Conservation (phyloP, 2,797 vertebrate genomes). For the Hylomyscus alleni region DNA sequence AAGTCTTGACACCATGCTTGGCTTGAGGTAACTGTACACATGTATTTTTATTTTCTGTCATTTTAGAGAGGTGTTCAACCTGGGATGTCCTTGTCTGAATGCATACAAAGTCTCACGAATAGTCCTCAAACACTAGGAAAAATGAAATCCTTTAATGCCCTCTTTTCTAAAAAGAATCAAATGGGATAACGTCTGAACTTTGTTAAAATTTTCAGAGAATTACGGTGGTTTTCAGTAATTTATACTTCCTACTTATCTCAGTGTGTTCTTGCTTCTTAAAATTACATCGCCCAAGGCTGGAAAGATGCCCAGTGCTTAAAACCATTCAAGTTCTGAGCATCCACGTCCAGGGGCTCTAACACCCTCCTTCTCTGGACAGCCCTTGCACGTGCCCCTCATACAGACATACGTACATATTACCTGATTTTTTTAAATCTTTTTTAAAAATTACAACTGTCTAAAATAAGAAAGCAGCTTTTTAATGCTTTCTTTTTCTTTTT, state of each 20-base stretch:
- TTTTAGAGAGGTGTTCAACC: not conserved
- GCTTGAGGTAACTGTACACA: constrained; percentile 11
- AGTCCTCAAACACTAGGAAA: constrained; percentile 60
- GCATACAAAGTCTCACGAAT: not conserved
- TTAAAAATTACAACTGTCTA: not conserved
- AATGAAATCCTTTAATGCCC: constrained; percentile 33
- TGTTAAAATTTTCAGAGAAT: constrained; percentile 62
- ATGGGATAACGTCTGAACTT: constrained; percentile 35
- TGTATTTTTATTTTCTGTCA: not conserved
- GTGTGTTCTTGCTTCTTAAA: constrained; percentile 30
- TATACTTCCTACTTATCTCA: constrained; percentile 33
- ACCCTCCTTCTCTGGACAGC: no score
- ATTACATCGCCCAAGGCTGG: not conserved
- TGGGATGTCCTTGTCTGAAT: constrained; percentile 37
- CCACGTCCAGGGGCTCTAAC: not conserved
- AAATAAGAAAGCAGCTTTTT: constrained; percentile 25
- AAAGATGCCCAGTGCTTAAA: not conserved
- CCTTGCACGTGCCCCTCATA: not conserved
- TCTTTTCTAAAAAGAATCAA: constrained; percentile 61
- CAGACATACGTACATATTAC: not conserved
- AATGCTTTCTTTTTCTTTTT: not conserved
- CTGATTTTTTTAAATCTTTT: not conserved
- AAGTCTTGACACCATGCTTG: not conserved
- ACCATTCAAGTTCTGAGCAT: not conserved
- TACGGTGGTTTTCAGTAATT: constrained; percentile 49